These are phyloP conservation scores for Ommatoiulus sabulosus DNA, from an alignment of 2,888 invertebrate species.

Conservation along the genomic window DNA sequence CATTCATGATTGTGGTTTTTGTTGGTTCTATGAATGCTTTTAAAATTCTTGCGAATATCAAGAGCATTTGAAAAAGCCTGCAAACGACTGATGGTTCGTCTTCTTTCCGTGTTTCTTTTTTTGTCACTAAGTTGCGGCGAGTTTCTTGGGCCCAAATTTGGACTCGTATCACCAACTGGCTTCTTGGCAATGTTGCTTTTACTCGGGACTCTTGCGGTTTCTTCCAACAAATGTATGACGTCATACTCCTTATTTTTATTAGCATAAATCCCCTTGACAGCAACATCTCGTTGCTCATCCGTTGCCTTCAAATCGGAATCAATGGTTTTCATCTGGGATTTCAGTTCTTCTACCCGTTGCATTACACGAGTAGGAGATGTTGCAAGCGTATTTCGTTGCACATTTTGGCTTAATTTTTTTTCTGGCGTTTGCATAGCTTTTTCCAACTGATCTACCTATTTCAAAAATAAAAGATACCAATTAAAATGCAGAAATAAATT, in stretches of 20 bases:
- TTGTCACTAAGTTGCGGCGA: background rate
- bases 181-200: background rate
- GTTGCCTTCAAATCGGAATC: slow-evolving; percentile 39
- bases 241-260: slow-evolving; percentile 47
- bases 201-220: background rate
- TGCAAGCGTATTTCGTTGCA: background rate
- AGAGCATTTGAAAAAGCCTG: background rate
- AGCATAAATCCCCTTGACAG: slow-evolving; percentile 27
- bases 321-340: slow-evolving; percentile 36
- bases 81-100: background rate
- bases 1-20: background rate
- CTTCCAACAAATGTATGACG: background rate
- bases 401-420: background rate
- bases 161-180: background rate
- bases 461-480: background rate
- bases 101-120: background rate
- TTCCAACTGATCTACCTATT: background rate
- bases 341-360: slow-evolving; percentile 1
- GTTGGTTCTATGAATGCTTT: slow-evolving; percentile 8
- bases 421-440: background rate
- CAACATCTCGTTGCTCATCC: background rate
- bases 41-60: slow-evolving; percentile 15
- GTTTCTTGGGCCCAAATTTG: background rate
- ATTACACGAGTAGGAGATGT: slow-evolving; percentile 26
- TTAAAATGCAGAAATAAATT: no score